A percentile compares a stretch with the other conserved stretches of the same genome.
phyloP scores from a whole-genome alignment of 2,113 vertebrate genomes.

The Rhadina sibilatrix region DNA sequence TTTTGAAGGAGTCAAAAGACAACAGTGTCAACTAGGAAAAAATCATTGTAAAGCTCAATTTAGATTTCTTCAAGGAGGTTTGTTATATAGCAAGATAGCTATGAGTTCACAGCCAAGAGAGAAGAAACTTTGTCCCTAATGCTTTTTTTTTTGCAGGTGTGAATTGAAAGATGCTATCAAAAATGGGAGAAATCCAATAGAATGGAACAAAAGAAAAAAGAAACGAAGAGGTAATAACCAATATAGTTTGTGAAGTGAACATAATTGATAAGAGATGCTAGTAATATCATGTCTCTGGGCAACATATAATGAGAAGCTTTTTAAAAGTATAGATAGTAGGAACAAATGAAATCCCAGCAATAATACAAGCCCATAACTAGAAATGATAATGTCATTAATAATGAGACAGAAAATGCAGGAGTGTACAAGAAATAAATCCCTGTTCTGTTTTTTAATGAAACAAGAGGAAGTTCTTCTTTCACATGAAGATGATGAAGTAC shows the following conservation, averaged over 20 bases:
- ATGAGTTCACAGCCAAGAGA: not conserved
- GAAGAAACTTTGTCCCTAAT: not conserved
- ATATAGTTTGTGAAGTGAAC: not conserved
- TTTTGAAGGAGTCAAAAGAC: not conserved
- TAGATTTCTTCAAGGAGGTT: not conserved
- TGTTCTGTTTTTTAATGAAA: not conserved
- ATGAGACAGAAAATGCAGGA: constrained; percentile 7
- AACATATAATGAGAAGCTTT: not conserved
- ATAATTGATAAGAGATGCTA: not conserved
- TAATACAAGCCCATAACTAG: constrained; percentile 19
- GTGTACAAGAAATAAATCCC: not conserved
- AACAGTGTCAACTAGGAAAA: not conserved
- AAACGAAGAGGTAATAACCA: not conserved
- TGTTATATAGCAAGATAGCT: not conserved
- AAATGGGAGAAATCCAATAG: not conserved
- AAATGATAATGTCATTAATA: not conserved
- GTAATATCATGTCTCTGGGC: not conserved
- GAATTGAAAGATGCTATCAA: not conserved
- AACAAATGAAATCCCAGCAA: constrained; percentile 16
- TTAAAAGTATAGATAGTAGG: not conserved
- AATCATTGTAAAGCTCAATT: not conserved
- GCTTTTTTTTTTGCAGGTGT: not conserved
- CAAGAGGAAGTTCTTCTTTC: not conserved
- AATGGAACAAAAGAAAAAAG: not conserved
- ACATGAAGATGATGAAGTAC: not conserved